Conservation (phyloP, 2,888 invertebrate species). For the Trichogramma dendrolimi region DNA sequence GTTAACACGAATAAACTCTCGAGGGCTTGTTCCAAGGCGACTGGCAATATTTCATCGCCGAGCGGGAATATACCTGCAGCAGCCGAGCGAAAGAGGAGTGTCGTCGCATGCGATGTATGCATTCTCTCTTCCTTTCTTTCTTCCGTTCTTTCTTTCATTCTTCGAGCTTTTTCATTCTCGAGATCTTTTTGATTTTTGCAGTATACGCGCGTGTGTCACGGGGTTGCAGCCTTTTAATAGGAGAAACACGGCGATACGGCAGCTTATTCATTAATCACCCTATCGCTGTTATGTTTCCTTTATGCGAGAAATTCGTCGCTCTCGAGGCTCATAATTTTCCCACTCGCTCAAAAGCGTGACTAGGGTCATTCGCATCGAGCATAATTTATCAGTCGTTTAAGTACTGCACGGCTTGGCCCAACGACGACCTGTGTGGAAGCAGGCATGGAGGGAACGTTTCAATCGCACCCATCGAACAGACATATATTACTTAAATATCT, state of each 20-base stretch:
- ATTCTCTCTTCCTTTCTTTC: not conserved
- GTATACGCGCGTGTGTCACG: too few relatives aligned
- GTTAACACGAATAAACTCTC: constrained; percentile 15
- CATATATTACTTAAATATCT: too few relatives aligned
- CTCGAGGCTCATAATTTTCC: constrained; percentile 8
- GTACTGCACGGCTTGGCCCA: too few relatives aligned
- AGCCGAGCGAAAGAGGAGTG: constrained; percentile 14
- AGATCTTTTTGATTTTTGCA: too few relatives aligned
- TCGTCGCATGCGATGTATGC: constrained; percentile 17
- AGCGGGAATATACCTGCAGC: not conserved
- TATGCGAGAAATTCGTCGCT: not conserved
- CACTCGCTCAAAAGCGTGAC: too few relatives aligned
- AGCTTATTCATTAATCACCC: constrained; percentile 19
- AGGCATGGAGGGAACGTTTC: too few relatives aligned
- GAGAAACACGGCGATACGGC: constrained; percentile 7
- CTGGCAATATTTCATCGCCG: not conserved
- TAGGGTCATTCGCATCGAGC: too few relatives aligned
- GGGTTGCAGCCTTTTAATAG: constrained; percentile 2
- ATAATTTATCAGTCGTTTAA: too few relatives aligned
- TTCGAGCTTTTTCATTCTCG: not conserved
- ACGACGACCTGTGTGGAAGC: too few relatives aligned
- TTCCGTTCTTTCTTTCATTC: constrained; percentile 2
- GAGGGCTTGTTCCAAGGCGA: not conserved
- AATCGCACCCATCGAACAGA: too few relatives aligned
- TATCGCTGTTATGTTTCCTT: too few relatives aligned